Conservation (phyloP, 2,888 invertebrate species). For the Frankliniella fusca region DNA sequence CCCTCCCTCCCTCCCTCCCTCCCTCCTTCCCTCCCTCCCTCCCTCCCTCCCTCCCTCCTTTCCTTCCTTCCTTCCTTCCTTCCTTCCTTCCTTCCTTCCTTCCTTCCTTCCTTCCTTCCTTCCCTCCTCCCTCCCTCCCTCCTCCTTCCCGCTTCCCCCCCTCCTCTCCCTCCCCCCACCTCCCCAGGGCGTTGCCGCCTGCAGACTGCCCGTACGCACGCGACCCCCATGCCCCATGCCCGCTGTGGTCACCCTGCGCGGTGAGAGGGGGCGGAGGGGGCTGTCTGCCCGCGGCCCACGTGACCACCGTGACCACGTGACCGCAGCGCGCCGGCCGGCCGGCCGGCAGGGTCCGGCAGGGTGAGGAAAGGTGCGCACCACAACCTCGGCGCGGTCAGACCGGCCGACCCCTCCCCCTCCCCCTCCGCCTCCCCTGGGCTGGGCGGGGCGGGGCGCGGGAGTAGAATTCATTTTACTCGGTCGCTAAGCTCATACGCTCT, state of each 20-base stretch:
- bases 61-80: neutral
- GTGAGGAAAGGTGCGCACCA: too few relatives aligned
- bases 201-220: neutral
- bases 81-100: neutral
- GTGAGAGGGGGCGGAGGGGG: too few relatives aligned
- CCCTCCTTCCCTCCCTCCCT: neutral
- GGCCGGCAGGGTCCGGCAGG: too few relatives aligned
- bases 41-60: neutral
- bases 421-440: too few relatives aligned
- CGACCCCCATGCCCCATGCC: neutral
- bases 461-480: too few relatives aligned
- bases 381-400: too few relatives aligned
- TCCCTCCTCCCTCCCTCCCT: neutral
- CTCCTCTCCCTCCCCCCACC: neutral
- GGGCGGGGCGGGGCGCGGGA: too few relatives aligned
- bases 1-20: neutral
- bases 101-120: neutral
- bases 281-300: too few relatives aligned
- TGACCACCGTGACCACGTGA: too few relatives aligned
- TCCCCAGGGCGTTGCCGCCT: neutral
- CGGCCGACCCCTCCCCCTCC: too few relatives aligned
- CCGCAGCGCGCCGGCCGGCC: too few relatives aligned
- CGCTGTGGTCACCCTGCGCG: neutral
- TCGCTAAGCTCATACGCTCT: too few relatives aligned
- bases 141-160: neutral